Base-by-base conservation (phyloP, 2,797 vertebrate species). In the Oryzias dopingdopingensis region DNA sequence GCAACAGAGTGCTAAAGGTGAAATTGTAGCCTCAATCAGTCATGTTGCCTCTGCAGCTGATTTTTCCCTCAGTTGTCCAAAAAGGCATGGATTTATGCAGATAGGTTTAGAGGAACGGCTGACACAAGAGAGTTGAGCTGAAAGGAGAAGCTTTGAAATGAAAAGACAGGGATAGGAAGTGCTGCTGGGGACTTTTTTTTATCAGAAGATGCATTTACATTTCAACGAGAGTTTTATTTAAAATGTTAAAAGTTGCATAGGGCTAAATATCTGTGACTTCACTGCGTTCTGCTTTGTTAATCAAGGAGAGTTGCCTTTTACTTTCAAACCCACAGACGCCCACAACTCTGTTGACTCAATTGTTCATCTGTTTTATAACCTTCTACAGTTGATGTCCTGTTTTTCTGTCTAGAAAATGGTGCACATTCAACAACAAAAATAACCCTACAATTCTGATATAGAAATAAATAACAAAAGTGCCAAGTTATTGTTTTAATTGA, bases 81-180 rank as follows among this genome's bases (percentile, higher is more conserved):
- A 76, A 62, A 74, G 57, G 47, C 20, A 6, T 26, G 4, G 53
- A 63, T 64, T 59, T n/a, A 22, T 52, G 52, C 55, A 59, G 15
- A 44, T 20, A 49, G 45, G 29, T 68, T 62, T 49, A 55, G 61
- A 70, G 70, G 74, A 83, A 83, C n/a, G 24, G 68, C 79, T 84
- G 79, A 79, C 67, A 74, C 20, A 59, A 66, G 62, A 42, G 62
- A 61, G 80, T 62, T 41, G 18, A 45, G 26, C 58, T 52, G 8
- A 57, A 18, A 69, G 4, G 50, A 42, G 41, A 66, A 8, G 49
- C 59, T 76, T 57, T 7, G 20, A 16, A 70, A 62, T 52, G 49
- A 23, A 42, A 15, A 32, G 48, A 45, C 18, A 1, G 32, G 54
- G 32, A 1, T 7, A 32, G 24, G 53, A 20, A 62, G 10, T 24